phyloP scores from a whole-genome alignment of 2,113 vertebrate genomes.

The Paraplagusia blochii region DNA sequence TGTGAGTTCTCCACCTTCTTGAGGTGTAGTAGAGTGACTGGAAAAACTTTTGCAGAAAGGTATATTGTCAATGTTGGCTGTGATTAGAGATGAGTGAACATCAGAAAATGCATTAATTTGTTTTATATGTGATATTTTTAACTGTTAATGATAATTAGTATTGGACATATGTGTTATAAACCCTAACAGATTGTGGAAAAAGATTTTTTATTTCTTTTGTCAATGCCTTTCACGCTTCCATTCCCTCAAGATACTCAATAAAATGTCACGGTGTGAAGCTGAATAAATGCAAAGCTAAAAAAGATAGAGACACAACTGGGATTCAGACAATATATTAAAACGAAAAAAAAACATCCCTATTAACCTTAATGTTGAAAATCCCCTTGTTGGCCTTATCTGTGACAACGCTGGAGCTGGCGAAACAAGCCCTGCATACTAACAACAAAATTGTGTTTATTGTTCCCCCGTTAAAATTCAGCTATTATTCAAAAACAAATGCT shows the following conservation, averaged over 20 bases:
- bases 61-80: constrained; percentile 43
- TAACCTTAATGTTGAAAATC: constrained; percentile 33
- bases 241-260: not conserved
- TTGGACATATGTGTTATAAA: too few relatives aligned
- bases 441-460: constrained; percentile 17
- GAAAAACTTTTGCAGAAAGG: constrained; percentile 40
- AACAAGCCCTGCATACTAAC: constrained; percentile 5
- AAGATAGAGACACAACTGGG: constrained; percentile 3
- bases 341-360: constrained; percentile 14
- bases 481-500: constrained; percentile 8
- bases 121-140: constrained; percentile 22
- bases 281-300: constrained; percentile 13
- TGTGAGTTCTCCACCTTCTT: constrained; percentile 7
- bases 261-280: constrained; percentile 30
- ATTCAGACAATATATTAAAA: constrained; percentile 3
- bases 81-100: constrained; percentile 65
- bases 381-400: constrained; percentile 14
- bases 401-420: not conserved
- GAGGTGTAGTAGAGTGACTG: constrained; percentile 22
- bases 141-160: constrained; percentile 21
- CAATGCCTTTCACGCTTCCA: too few relatives aligned
- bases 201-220: too few relatives aligned
- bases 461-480: not conserved
- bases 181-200: too few relatives aligned
- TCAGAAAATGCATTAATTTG: constrained; percentile 38